Base-by-base conservation (phyloP, 2,113 vertebrate species). In the Diphyllodes magnificus region DNA sequence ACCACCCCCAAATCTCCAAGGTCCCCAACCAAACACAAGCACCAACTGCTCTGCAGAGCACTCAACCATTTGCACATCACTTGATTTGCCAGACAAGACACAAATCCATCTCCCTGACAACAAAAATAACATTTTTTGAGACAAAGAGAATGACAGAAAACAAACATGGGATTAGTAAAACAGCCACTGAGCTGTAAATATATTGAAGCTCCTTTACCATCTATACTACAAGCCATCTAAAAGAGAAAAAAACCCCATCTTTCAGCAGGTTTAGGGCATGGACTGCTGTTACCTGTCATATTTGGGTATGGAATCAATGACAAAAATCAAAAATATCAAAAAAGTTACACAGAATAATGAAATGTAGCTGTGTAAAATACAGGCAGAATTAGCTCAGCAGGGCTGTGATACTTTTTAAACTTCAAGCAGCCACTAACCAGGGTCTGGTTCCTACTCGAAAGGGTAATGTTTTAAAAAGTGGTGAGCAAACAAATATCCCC, bases 51-150 rank as follows among this genome's bases (percentile, higher is more conserved):
- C 93, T 18, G 35, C 61, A 53, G 87, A 82, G 63, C 65, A 64
- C 51, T 83, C 90, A 91, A 24, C 93, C 94, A 78, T 96, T 96
- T 95, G 90, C 77, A 93, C 79, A 83, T 91, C 90, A 45, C 68
- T 87, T 37, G 12, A 44, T 59, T 47, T 71, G 56, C 70, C 70
- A 90, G 86, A 72, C 2, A 0, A 87, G 87, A 65, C 42, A 27
- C 0, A 0, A 91, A 77, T 49, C 90, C 82, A 63, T 61, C 78
- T 77, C 87, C 84, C 78, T 37, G 8, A 65, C 2, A 11, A 72
- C 75, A 95, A 84, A 82, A 82, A 59, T 8, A 92, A 96, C 77
- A 76, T 39, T 71, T 91, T 57, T 39, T 33, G 53, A 64, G 73
- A 75, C 91, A 82, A 84, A 92, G 44, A 50, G 47, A 88, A 78